Evolutionary conservation across 1,140 invertebrate genomes (phyloP), one percentile per base, ranked within the genome.

Genomic region (Anoplolepis gracilipes): DNA sequence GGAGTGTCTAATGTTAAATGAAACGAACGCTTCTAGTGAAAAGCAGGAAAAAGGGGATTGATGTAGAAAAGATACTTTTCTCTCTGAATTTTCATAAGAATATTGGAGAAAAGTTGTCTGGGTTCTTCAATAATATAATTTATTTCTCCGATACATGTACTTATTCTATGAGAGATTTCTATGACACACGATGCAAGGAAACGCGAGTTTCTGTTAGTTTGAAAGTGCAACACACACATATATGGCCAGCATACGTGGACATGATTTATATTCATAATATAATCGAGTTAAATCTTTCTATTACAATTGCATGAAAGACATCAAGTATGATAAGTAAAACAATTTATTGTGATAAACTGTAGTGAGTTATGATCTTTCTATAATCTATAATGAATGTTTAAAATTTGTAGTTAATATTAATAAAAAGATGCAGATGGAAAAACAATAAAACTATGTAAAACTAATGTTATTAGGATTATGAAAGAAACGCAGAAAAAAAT

Each of bases 151-250:
- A 61, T 42, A 67, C 22, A 36, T 46, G 39, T 59, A 81, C 22
- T 72, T 72, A 53, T 19, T n/a, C 13, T 72, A n/a, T 59, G 53
- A 72, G 49, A 67, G 49, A 53, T 87, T 78, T 89, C 53, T 70
- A 76, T 78, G 72, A 57, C 64, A 72, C 85, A 88, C 87, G 87
- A 91, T 88, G 87, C 77, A 89, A 64, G 30, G 25, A 90, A 89
- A 78, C 72, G 78, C 76, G 73, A 88, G 55, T 79, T 91, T 65
- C 79, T 85, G 90, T 91, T 91, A 90, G 87, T 90, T 88, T 65
- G 36, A 86, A 78, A 69, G 75, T 90, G 87, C 89, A 87, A 90
- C 72, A 89, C 85, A 81, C 84, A 89, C 76, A 86, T 72, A 86
- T 72, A 53, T 76, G 42, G 19, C 19, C 46, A 30, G 39, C 39